Evolutionary conservation across 1,140 invertebrate species (phyloP).

Genomic region (Lutraria rhynchaena): DNA sequence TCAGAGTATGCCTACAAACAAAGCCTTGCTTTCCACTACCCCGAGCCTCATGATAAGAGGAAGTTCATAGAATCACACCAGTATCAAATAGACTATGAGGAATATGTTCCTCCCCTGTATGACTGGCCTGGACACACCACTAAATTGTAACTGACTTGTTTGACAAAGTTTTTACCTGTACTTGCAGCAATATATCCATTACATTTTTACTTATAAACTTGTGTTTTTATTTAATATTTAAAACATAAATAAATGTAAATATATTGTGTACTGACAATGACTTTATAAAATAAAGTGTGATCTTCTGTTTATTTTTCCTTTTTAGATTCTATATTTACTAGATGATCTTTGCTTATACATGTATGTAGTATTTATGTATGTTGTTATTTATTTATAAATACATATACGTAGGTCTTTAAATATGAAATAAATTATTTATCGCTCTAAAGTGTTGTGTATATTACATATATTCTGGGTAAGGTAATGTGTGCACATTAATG

Average conservation of each 20-base stretch:
- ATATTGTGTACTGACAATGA: not conserved
- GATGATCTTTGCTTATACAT: no score
- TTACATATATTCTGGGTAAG: no score
- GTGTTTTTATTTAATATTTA: not conserved
- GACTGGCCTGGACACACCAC: constrained; percentile 81
- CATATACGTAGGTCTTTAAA: no score
- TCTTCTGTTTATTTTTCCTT: not conserved
- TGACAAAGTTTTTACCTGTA: not conserved
- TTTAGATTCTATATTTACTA: not conserved
- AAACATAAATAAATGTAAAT: not conserved
- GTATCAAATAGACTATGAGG: constrained; percentile 84
- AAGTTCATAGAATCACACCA: constrained; percentile 82
- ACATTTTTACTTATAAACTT: not conserved
- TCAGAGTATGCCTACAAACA: constrained; percentile 93
- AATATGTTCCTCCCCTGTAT: constrained; percentile 83
- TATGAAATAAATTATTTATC: no score
- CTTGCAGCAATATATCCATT: not conserved
- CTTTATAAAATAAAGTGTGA: not conserved
- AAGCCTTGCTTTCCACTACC: constrained; percentile 83
- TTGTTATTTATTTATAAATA: no score
- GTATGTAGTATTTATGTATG: no score
- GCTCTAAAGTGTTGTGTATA: no score
- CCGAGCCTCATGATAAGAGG: constrained; percentile 84
- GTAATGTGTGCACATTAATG: no score
- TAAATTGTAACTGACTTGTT: constrained; percentile 11